A percentile compares a stretch with the other conserved stretches of the same genome.
phyloP scores from a whole-genome alignment of 2,113 vertebrate species.

The Echinops telfairi region DNA sequence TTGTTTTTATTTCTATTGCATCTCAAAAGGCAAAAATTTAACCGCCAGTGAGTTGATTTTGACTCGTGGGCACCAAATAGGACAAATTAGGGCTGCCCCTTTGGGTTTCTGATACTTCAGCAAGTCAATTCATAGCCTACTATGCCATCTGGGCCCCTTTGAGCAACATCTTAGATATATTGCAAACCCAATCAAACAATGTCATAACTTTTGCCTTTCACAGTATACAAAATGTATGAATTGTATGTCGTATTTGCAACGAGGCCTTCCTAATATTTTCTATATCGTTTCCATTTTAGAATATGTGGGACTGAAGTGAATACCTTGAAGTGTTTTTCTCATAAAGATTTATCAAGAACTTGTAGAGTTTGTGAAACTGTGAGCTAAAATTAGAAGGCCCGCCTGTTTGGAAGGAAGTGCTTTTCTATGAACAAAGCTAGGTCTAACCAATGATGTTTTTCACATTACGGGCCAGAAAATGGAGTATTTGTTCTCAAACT shows the following conservation, averaged over 20 bases:
- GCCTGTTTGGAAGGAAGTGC: not conserved
- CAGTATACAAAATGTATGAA: not conserved
- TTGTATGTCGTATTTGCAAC: not conserved
- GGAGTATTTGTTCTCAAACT: not conserved
- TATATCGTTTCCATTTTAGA: not conserved
- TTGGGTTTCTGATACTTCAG: no score
- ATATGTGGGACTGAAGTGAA: not conserved
- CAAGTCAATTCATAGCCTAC: no score
- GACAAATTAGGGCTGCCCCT: no score
- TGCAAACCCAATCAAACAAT: not conserved
- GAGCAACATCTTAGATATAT: not conserved
- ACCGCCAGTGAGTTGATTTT: no score
- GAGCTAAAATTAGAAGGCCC: not conserved
- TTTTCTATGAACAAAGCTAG: conserved; percentile 27
- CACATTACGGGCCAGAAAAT: conserved; percentile 24
- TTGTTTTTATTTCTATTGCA: no score
- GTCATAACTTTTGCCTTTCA: not conserved
- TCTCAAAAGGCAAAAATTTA: no score
- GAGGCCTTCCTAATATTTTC: not conserved
- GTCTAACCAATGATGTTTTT: not conserved
- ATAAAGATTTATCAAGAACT: conserved; percentile 37
- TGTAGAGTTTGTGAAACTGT: conserved; percentile 33
- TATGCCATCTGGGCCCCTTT: no score
- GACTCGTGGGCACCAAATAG: no score
- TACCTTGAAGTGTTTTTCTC: not conserved